These are phyloP conservation scores for Fragum sueziense DNA, from an alignment of 2,888 invertebrate species.

Conservation along the genomic window DNA sequence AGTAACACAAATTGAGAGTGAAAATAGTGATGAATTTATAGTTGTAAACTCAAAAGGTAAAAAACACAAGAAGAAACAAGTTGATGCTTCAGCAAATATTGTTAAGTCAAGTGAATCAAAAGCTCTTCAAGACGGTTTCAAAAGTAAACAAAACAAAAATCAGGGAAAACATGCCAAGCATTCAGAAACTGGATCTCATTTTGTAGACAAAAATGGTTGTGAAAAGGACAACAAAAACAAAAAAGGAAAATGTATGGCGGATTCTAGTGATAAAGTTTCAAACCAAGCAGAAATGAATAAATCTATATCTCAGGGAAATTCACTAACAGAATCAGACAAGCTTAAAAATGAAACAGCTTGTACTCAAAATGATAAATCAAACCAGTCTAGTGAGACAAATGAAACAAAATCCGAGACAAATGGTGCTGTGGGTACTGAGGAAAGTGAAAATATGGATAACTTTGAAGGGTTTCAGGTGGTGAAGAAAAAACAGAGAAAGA, in stretches of 20 bases:
- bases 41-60: neutral
- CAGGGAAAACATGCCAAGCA: neutral
- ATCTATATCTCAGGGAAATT: neutral
- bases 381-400: neutral
- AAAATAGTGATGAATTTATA: neutral
- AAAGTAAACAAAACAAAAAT: neutral
- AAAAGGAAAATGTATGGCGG: neutral
- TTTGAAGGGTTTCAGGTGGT: slow-evolving; percentile 21
- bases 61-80: neutral
- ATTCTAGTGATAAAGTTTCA: too few relatives aligned
- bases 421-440: neutral
- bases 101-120: neutral
- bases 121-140: neutral
- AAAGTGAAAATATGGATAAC: neutral
- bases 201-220: neutral
- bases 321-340: neutral
- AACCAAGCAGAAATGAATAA: neutral
- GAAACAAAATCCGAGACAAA: neutral
- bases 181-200: neutral
- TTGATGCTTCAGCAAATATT: neutral
- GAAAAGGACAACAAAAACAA: neutral
- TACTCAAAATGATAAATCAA: neutral
- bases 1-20: neutral
- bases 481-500: slow-evolving; percentile 16
- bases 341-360: neutral